A percentile compares a stretch with the other conserved stretches of the same genome.
phyloP scores from a whole-genome alignment of 2,797 vertebrate genomes.

The Miichthys miiuy region DNA sequence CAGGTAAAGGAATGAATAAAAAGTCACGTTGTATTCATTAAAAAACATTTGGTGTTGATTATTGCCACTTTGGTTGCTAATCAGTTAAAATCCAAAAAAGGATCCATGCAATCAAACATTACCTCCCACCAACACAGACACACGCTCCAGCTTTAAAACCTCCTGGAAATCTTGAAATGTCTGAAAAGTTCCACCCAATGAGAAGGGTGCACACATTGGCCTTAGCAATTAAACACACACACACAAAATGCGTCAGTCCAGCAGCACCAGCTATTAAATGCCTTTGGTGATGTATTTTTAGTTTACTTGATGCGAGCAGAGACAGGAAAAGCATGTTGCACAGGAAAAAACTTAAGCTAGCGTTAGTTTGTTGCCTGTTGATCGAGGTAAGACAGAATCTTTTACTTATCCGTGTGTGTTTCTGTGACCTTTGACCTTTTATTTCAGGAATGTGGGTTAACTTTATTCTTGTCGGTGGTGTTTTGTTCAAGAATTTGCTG shows the following conservation, averaged over 20 bases:
- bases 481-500: conserved; percentile 42
- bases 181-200: conserved; percentile 55
- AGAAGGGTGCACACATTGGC: conserved; percentile 10
- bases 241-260: conserved; percentile 44
- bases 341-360: conserved; percentile 51
- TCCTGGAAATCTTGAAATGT: conserved; percentile 34
- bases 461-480: conserved; percentile 34
- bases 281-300: conserved; percentile 58
- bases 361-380: conserved; percentile 65
- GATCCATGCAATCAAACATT: not conserved
- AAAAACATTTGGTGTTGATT: not conserved
- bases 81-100: not conserved
- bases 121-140: conserved; percentile 1
- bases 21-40: not conserved
- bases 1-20: conserved; percentile 1
- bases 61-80: not conserved
- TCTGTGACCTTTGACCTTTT: conserved; percentile 47
- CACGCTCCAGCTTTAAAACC: conserved; percentile 14
- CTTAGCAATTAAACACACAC: conserved; percentile 51
- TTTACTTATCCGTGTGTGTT: conserved; percentile 2
- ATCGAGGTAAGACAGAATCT: conserved; percentile 51
- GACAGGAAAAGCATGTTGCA: conserved; percentile 55
- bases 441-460: conserved; percentile 37
- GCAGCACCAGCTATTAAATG: conserved; percentile 51
- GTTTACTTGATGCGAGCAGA: conserved; percentile 49